Conservation (phyloP, 2,888 invertebrate genomes). For the Hydropsyche betteni region DNA sequence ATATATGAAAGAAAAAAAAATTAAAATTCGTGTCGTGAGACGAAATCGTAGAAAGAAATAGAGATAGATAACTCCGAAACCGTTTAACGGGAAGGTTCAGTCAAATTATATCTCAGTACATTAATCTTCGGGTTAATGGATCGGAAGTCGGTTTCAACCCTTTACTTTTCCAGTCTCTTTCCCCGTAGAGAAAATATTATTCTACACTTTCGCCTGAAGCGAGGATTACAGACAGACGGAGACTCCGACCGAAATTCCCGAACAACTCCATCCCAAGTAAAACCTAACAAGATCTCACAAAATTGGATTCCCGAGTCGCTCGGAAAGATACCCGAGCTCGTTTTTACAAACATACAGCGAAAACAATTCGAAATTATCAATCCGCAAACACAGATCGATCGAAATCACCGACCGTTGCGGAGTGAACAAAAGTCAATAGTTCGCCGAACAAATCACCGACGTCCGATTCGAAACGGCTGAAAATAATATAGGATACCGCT, state of each 20-base stretch:
- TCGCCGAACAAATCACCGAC: too few relatives aligned
- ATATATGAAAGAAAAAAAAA: not conserved
- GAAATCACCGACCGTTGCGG: too few relatives aligned
- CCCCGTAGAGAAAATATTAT: not conserved
- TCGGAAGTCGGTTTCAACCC: constrained; percentile 31
- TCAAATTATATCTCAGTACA: constrained; percentile 21
- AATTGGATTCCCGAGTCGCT: too few relatives aligned
- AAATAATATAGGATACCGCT: too few relatives aligned
- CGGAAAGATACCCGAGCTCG: too few relatives aligned
- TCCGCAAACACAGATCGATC: too few relatives aligned
- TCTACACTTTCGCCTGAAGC: not conserved
- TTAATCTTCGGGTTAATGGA: constrained; percentile 31
- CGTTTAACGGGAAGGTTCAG: constrained; percentile 16
- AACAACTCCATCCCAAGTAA: too few relatives aligned
- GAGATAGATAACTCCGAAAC: constrained; percentile 3
- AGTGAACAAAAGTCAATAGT: too few relatives aligned
- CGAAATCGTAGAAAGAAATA: not conserved
- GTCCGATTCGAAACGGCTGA: too few relatives aligned
- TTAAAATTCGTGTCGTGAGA: not conserved
- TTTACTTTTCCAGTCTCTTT: constrained; percentile 12
- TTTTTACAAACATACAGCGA: too few relatives aligned
- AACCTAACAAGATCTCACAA: too few relatives aligned
- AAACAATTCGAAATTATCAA: too few relatives aligned
- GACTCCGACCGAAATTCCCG: not conserved
- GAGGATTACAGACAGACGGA: constrained; percentile 18